Base-by-base conservation (phyloP, 2,888 invertebrate species). In the Lithophane semibrunnea region DNA sequence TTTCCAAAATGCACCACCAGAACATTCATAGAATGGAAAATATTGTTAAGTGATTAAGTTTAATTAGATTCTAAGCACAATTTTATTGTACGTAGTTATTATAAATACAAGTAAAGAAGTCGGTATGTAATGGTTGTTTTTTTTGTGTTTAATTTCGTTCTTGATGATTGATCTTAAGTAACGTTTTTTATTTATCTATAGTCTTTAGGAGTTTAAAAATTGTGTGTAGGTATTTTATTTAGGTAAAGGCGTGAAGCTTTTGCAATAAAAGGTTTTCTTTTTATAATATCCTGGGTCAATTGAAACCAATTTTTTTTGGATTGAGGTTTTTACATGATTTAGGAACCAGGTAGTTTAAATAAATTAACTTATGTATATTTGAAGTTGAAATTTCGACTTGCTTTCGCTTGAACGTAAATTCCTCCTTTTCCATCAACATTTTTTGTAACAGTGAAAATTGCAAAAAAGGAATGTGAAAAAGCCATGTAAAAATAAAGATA, bases 1-100 rank as follows among this genome's bases (percentile, higher is more conserved):
- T 93, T 98, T 99, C 94, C 97, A 98, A 91, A 93, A 90, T 80
- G 91, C 91, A 18, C 87, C 91, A 63, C 86, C 88, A 73, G 92
- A 91, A 65, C 85, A 87, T 75, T 75, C 60, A n/a, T 79, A 73
- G 72, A 70, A 72, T 80, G 80, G 75, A 67, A 70, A 70, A 67
- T 67, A 52, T 42, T 73, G n/a, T 49, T 67, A 24, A 54, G 49
- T 52, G 21, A 24, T 70, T 74, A 83, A 75, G 85, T 84, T 86
- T 82, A 72, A 75, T 77, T 91, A 90, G 87, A 82, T 81, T 77
- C 24, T 91, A 92, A 91, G 91, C 69, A 63, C 79, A 85, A 86
- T 71, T 83, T 74, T 52, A 47, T 70, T 73, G 68, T 84, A 88
- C 74, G 74, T 82, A 64, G 58, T 52, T 21, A 18, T 52, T 21